Conservation (phyloP, 2,888 invertebrate genomes). For the Eupsilia transversa region DNA sequence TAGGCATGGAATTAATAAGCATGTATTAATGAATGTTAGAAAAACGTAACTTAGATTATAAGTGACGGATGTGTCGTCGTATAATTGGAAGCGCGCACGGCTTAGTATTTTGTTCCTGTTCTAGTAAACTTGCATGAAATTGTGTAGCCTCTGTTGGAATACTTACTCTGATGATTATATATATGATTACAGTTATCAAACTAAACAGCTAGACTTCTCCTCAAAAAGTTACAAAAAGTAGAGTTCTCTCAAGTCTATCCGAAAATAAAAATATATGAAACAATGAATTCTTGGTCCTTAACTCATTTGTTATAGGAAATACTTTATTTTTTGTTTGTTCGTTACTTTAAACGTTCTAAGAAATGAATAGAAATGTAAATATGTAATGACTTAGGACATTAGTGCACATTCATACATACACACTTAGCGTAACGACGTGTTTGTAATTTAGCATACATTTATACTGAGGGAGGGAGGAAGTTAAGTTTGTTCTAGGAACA, state of each 20-base stretch:
- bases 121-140: neutral
- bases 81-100: too few species aligned
- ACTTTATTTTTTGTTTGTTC: conserved; percentile 14
- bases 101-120: too few species aligned
- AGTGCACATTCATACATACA: conserved; percentile 47
- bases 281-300: neutral
- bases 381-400: conserved; percentile 58
- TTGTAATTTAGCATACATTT: conserved; percentile 20
- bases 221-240: neutral
- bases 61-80: too few species aligned
- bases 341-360: conserved; percentile 38
- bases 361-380: conserved; percentile 52
- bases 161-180: neutral
- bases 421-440: conserved; percentile 23
- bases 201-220: neutral
- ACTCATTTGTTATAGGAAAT: conserved; percentile 4
- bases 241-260: neutral
- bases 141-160: too few species aligned
- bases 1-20: too few species aligned
- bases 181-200: neutral
- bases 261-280: neutral
- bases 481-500: conserved; percentile 12
- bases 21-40: too few species aligned
- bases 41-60: too few species aligned
- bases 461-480: neutral